A percentile compares a stretch with the other conserved stretches of the same genome.
Conservation (phyloP, 2,888 invertebrate genomes). For the Palloptera scutellata region DNA sequence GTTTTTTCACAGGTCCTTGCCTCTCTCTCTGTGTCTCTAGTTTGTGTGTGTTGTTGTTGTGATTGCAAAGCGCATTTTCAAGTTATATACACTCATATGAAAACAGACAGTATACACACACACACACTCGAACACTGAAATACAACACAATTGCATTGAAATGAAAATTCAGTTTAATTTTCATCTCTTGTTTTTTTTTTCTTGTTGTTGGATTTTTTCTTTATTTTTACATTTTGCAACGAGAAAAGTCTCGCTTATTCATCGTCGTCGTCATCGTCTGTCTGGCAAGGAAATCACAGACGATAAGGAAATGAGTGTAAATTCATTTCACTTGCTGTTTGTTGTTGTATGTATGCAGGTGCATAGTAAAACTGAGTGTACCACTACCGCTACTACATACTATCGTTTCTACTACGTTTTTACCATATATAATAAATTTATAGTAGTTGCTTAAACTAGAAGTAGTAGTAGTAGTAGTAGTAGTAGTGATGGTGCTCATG, state of each 20-base stretch:
- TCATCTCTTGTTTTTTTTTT: conserved; percentile 1
- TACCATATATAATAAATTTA: not conserved
- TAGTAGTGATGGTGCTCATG: not conserved
- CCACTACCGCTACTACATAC: not conserved
- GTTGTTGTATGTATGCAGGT: not conserved
- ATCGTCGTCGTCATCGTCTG: not conserved
- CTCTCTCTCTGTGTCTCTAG: conserved; percentile 4
- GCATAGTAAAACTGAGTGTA: not conserved
- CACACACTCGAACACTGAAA: conserved; percentile 5
- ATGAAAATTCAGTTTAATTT: conserved; percentile 15
- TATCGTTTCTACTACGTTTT: not conserved
- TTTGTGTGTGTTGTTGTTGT: conserved; percentile 5
- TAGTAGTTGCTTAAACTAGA: not conserved
- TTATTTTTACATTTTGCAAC: not conserved
- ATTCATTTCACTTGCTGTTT: conserved; percentile 48
- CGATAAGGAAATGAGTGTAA: conserved; percentile 59
- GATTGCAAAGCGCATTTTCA: conserved; percentile 34
- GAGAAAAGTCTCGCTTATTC: conserved; percentile 9
- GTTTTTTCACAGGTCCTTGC: conserved; percentile 31
- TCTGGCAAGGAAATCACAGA: conserved; percentile 55
- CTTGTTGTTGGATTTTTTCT: not conserved
- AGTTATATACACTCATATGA: not conserved
- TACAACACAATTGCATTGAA: conserved; percentile 23
- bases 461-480: conserved; percentile 2
- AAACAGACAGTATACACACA: not conserved